phyloP scores from a whole-genome alignment of 2,888 invertebrate genomes.

The Lycocerus yunnanus region DNA sequence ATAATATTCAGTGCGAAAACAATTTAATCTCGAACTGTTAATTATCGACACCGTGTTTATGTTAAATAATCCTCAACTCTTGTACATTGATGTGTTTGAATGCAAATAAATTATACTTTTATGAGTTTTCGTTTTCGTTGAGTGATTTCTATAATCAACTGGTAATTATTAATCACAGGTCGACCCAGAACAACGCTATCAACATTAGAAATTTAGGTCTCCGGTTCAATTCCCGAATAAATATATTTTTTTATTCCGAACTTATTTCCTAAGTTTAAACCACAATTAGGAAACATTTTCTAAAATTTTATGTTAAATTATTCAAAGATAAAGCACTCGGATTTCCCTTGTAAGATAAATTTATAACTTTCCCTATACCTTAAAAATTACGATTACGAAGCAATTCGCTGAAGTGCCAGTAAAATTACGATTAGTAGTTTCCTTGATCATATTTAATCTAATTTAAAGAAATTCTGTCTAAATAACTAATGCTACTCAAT shows the following conservation, averaged over 20 bases:
- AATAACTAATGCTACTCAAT: background rate
- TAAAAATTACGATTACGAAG: background rate
- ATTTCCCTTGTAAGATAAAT: background rate
- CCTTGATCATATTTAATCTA: background rate
- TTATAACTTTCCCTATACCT: background rate
- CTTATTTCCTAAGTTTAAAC: background rate
- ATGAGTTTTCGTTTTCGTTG: background rate
- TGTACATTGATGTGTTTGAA: too few relatives aligned
- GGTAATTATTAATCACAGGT: background rate
- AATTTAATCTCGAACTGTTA: background rate
- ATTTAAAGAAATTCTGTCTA: background rate
- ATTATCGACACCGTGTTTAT: background rate
- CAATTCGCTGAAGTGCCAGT: background rate
- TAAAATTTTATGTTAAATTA: background rate
- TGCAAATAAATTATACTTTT: background rate
- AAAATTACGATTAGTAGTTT: background rate
- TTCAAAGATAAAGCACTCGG: background rate
- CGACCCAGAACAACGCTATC: background rate
- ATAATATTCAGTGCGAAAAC: background rate
- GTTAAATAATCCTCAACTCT: background rate
- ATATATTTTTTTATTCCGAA: background rate
- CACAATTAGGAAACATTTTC: background rate
- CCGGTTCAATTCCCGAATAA: background rate
- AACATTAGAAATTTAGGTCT: background rate
- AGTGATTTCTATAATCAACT: background rate